Percentiles rank a stretch among this genome's conserved stretches.
phyloP scores from a whole-genome alignment of 1,140 invertebrate species.

The Drosophila trapezifrons region DNA sequence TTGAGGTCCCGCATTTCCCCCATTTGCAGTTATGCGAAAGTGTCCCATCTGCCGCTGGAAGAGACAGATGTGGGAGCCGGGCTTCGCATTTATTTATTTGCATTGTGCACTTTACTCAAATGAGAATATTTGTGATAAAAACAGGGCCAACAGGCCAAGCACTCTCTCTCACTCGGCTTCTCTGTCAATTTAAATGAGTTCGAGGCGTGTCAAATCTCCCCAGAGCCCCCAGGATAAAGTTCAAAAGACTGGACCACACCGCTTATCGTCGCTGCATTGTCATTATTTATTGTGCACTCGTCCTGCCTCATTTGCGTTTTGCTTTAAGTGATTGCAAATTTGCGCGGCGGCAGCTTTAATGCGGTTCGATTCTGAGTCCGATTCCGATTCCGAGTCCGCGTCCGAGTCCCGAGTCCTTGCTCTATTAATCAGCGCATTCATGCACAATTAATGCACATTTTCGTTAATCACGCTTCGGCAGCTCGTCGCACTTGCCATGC shows the following conservation, averaged over 20 bases:
- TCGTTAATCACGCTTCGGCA: constrained; percentile 73
- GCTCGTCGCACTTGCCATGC: constrained; percentile 26
- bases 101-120: constrained; percentile 56
- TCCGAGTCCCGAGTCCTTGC: constrained; percentile 24
- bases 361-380: constrained; percentile 14
- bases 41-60: constrained; percentile 49
- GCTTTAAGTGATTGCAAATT: constrained; percentile 54
- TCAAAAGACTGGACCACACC: constrained; percentile 12
- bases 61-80: constrained; percentile 51
- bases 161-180: constrained; percentile 19
- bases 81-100: constrained; percentile 61
- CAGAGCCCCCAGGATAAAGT: constrained; percentile 4
- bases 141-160: constrained; percentile 39
- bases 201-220: constrained; percentile 40
- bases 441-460: constrained; percentile 72
- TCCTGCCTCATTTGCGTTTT: constrained; percentile 35
- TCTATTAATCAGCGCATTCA: constrained; percentile 70
- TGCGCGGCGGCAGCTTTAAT: constrained; percentile 46
- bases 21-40: constrained; percentile 59
- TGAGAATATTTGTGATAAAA: constrained; percentile 52
- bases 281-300: constrained; percentile 64
- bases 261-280: constrained; percentile 51
- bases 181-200: constrained; percentile 54
- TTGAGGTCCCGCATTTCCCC: constrained; percentile 38
- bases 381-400: not conserved